These are phyloP conservation scores for Pachydiplax longipennis DNA, from an alignment of 2,888 invertebrate species.

Conservation along the genomic window DNA sequence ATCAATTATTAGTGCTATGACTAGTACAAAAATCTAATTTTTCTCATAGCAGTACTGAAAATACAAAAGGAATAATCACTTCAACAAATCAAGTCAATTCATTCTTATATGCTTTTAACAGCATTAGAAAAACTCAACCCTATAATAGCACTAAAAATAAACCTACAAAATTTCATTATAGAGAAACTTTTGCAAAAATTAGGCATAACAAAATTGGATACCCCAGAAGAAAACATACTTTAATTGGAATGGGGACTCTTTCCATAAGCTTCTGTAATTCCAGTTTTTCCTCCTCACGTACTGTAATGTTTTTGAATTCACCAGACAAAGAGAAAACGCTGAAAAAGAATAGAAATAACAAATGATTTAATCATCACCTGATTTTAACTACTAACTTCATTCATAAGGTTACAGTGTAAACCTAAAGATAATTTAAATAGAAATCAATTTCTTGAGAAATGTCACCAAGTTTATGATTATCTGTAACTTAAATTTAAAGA, in stretches of 20 bases:
- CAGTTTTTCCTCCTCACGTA: conserved; percentile 94
- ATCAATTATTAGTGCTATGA: not conserved
- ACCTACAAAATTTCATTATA: too few relatives aligned
- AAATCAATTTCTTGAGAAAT: too few relatives aligned
- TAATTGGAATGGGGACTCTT: conserved; percentile 97
- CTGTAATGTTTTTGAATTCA: conserved; percentile 93
- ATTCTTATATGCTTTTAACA: not conserved
- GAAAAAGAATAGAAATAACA: not conserved
- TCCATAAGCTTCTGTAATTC: conserved; percentile 95
- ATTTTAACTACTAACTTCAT: not conserved
- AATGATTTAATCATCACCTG: not conserved
- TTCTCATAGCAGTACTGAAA: not conserved
- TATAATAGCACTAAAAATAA: too few relatives aligned
- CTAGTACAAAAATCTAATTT: not conserved
- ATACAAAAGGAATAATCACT: not conserved
- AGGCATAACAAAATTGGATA: too few relatives aligned
- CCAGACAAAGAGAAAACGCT: conserved; percentile 97
- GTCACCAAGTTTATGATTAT: too few relatives aligned
- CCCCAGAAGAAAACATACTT: conserved; percentile 57
- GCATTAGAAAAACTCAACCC: too few relatives aligned
- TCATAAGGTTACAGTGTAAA: not conserved
- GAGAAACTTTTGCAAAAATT: too few relatives aligned
- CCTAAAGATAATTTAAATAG: too few relatives aligned
- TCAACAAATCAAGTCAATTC: too few relatives aligned
- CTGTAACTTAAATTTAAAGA: too few relatives aligned